phyloP scores from a whole-genome alignment of 2,888 invertebrate genomes.

The Diloba caeruleocephala region DNA sequence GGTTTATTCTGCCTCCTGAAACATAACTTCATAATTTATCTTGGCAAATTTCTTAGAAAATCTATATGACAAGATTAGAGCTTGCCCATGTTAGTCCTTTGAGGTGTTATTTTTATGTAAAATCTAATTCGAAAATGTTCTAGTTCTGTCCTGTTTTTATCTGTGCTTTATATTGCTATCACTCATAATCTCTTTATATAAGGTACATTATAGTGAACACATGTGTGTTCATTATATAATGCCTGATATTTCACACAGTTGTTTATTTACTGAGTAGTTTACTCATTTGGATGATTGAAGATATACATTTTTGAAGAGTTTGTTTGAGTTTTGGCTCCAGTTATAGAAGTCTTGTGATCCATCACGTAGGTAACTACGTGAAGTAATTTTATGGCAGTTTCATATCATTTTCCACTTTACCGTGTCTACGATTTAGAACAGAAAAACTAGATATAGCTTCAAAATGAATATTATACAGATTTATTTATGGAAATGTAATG shows the following conservation, averaged over 20 bases:
- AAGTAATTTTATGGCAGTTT: slow-evolving; percentile 20
- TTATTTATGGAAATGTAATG: slow-evolving; percentile 10
- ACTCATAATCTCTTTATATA: slow-evolving; percentile 38
- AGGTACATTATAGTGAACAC: slow-evolving; percentile 7
- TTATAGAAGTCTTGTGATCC: slow-evolving; percentile 12
- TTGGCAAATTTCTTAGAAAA: slow-evolving; percentile 16
- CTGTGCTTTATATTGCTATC: slow-evolving; percentile 24
- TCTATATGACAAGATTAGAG: slow-evolving; percentile 1
- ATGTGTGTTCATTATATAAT: slow-evolving; percentile 1
- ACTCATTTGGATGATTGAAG: slow-evolving; percentile 10
- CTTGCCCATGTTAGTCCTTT: not conserved
- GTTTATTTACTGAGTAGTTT: slow-evolving; percentile 28
- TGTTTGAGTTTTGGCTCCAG: slow-evolving; percentile 9
- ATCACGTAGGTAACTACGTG: slow-evolving; percentile 11
- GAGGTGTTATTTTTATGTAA: slow-evolving; percentile 3
- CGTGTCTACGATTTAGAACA: slow-evolving; percentile 20
- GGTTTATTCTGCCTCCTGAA: slow-evolving; percentile 12
- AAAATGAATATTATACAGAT: slow-evolving; percentile 25
- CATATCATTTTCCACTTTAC: slow-evolving; percentile 17
- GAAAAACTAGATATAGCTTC: slow-evolving; percentile 31
- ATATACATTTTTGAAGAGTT: slow-evolving; percentile 14
- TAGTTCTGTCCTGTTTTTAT: slow-evolving; percentile 15
- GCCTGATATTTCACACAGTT: slow-evolving; percentile 18
- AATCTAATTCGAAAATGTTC: slow-evolving; percentile 12
- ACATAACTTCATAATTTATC: slow-evolving; percentile 15